Conservation (phyloP, 1,140 invertebrate genomes). For the Zelostemma sp. region DNA sequence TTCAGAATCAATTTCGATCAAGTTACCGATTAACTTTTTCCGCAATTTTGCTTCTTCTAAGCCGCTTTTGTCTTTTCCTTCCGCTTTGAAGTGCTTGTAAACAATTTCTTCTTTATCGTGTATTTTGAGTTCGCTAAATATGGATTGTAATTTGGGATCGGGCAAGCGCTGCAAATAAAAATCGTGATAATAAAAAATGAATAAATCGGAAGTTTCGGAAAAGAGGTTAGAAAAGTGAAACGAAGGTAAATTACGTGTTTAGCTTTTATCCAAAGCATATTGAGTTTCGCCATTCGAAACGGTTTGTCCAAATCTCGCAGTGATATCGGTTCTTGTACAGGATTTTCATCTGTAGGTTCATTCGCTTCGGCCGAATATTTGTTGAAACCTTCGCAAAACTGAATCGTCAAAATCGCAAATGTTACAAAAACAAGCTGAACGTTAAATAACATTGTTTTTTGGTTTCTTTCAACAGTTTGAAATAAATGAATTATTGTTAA, state of each 20-base stretch:
- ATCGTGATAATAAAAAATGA: neutral
- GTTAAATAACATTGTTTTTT: neutral
- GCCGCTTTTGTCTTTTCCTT: conserved; percentile 89
- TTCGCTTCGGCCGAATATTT: conserved; percentile 76
- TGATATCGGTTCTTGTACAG: conserved; percentile 61
- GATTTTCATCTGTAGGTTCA: conserved; percentile 63
- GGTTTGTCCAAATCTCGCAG: conserved; percentile 79
- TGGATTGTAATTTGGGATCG: conserved; percentile 85
- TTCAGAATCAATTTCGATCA: too few species aligned
- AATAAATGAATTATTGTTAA: too few species aligned
- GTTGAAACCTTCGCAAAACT: conserved; percentile 49
- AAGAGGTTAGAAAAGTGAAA: neutral
- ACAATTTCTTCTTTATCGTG: conserved; percentile 93
- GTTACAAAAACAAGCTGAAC: conserved; percentile 1
- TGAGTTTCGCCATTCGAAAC: conserved; percentile 87
- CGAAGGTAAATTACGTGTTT: conserved; percentile 74
- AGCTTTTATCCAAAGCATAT: conserved; percentile 87
- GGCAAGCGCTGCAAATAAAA: conserved; percentile 78
- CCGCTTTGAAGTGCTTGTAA: conserved; percentile 84
- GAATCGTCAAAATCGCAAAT: conserved; percentile 18
- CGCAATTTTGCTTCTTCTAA: conserved; percentile 85
- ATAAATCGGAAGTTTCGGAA: neutral
- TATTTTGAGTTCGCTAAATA: conserved; percentile 90
- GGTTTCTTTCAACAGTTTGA: too few species aligned
- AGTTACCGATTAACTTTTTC: conserved; percentile 79